Evolutionary conservation across 2,113 vertebrate species (phyloP).

Genomic region (Scomber colias): DNA sequence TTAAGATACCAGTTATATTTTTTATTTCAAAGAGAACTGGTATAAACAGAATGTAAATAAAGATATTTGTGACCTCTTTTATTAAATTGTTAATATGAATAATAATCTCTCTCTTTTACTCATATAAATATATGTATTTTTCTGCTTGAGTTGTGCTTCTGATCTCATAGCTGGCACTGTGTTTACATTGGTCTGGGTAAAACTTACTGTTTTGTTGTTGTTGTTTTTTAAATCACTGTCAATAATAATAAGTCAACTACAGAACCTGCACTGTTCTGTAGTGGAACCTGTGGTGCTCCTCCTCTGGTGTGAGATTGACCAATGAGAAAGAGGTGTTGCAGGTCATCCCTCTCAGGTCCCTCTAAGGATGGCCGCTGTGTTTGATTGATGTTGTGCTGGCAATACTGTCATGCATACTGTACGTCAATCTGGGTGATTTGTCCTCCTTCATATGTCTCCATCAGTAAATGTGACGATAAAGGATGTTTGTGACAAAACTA

Average conservation of each 20-base stretch:
- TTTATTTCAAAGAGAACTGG: conserved; percentile 21
- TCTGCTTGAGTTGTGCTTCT: conserved; percentile 39
- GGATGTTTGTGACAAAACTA: conserved; percentile 33
- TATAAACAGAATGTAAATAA: conserved; percentile 70
- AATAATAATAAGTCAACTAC: conserved; percentile 35
- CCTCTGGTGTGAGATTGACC: conserved; percentile 54
- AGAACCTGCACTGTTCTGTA: conserved; percentile 38
- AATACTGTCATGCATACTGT: conserved; percentile 20
- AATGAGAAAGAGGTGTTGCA: conserved; percentile 81
- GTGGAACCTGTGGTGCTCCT: conserved; percentile 58
- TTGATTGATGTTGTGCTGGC: conserved; percentile 58
- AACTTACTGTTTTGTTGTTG: conserved; percentile 9
- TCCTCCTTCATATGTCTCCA: conserved; percentile 25
- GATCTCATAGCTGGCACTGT: conserved; percentile 60
- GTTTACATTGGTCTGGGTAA: conserved; percentile 54
- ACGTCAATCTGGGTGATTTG: conserved; percentile 12
- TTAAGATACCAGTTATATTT: conserved; percentile 8
- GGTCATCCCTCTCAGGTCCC: conserved; percentile 84
- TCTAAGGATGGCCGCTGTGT: conserved; percentile 55
- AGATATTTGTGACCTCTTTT: conserved; percentile 27
- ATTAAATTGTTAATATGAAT: conserved; percentile 44
- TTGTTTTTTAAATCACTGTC: conserved; percentile 12
- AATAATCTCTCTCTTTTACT: conserved; percentile 30
- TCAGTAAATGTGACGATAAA: conserved; percentile 61
- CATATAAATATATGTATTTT: conserved; percentile 3